Evolutionary conservation across 2,113 vertebrate species (phyloP), one percentile per base, ranked within the genome.

Genomic region (Archilochus colubris): DNA sequence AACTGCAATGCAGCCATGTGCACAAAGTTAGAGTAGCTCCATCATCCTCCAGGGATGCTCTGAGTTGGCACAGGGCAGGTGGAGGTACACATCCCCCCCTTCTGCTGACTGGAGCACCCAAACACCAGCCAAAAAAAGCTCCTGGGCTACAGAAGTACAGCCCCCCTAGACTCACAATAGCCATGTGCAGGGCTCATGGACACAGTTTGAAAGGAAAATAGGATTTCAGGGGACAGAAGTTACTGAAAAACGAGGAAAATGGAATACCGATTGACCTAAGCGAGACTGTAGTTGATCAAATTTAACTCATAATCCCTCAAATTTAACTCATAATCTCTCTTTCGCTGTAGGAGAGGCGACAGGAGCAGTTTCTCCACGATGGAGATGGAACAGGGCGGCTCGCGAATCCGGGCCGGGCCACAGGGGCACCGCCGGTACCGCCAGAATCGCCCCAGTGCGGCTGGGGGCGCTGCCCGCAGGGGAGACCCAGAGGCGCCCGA

Each of bases 31-130:
- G 43, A 38, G 85, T 18, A 28, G 31, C 4, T 21, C 15, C 12
- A 28, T 55, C 22, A 2, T 19, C n/a, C 0, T 0, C 2, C 7
- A 55, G 59, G 61, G 31, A 64, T 59, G 11, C 16, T 43, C 57
- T 0, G 1, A 30, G 36, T 19, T 10, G 51, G 40, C 24, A 79
- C 36, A 53, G 40, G 20, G 31, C 1, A 0, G 25, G 2, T 50
- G 22, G 8, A 22, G 14, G 8, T 30, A 40, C 15, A 11, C 11
- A 28, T 66, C 59, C 31, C 18, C 23, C 4, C 2, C 5, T 62
- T 36, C 27, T 24, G 33, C 46, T 50, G 68, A 15, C 77, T 28
- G 59, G 23, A 57, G 28, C 36, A 64, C 51, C n/a, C 2, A 13
- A 61, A 69, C 3, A 44, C 2, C 30, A 55, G 31, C 13, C 43